Percentiles rank a stretch among this genome's conserved stretches.
Conservation (phyloP, 1,140 invertebrate species). For the Gonatopus flavifemur region DNA sequence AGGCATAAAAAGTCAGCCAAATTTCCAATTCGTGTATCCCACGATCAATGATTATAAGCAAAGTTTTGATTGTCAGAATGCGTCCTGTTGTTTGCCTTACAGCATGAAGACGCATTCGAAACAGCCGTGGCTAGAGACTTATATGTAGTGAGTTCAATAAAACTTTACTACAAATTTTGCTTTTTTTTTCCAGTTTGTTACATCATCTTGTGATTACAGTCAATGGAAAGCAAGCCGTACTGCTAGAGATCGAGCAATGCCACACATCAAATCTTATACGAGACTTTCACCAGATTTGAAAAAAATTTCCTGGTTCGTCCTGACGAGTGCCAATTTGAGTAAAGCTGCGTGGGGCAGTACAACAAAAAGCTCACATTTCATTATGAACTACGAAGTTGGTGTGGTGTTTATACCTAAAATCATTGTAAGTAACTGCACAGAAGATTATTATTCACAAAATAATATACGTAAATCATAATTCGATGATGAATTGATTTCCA, state of each 20-base stretch:
- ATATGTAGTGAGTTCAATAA: conserved; percentile 70
- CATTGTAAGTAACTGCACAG: conserved; percentile 73
- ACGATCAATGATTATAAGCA: conserved; percentile 75
- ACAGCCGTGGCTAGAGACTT: conserved; percentile 79
- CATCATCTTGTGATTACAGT: conserved; percentile 58
- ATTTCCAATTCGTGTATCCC: conserved; percentile 69
- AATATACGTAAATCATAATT: conserved; percentile 3
- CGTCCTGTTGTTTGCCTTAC: conserved; percentile 90
- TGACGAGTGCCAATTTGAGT: conserved; percentile 92
- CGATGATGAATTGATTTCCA: conserved; percentile 32
- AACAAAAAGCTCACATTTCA: conserved; percentile 66
- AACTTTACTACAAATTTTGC: conserved; percentile 2
- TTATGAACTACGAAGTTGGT: conserved; percentile 90
- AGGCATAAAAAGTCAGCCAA: conserved; percentile 47
- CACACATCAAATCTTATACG: conserved; percentile 92
- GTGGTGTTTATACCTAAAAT: conserved; percentile 86
- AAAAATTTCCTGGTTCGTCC: conserved; percentile 76
- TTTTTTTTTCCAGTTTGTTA: conserved; percentile 3
- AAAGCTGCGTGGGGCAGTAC: conserved; percentile 91
- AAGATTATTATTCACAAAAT: conserved; percentile 34
- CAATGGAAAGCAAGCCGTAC: conserved; percentile 78
- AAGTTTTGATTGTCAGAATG: conserved; percentile 81
- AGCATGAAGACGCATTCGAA: conserved; percentile 76
- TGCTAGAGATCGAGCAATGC: conserved; percentile 76
- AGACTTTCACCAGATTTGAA: conserved; percentile 70